These are phyloP conservation scores for Euglossa dilemma DNA, from an alignment of 1,140 invertebrate genomes.

Conservation along the genomic window DNA sequence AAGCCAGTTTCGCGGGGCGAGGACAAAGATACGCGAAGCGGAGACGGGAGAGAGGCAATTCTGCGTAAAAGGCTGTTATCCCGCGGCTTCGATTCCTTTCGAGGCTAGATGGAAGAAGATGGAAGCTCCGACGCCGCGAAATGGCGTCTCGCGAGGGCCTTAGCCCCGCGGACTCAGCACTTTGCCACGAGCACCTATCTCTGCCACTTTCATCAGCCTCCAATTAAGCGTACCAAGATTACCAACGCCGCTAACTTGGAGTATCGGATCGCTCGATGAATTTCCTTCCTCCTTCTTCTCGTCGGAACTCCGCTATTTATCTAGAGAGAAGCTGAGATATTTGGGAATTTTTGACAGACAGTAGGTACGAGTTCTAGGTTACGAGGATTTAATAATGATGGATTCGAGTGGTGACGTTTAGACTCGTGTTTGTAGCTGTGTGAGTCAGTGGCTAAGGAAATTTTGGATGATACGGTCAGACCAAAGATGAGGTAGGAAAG, in stretches of 20 bases:
- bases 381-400: no score
- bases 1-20: neutral
- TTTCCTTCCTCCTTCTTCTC: neutral
- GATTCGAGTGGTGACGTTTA: no score
- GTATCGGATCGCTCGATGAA: neutral
- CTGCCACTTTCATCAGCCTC: constrained; percentile 47
- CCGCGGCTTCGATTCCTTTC: constrained; percentile 31
- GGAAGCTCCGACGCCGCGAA: constrained; percentile 33
- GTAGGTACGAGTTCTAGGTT: neutral
- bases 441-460: no score
- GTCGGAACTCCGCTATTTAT: neutral
- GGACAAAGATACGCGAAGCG: constrained; percentile 5
- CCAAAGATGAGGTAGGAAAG: no score
- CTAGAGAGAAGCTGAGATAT: neutral
- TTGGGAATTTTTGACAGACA: neutral
- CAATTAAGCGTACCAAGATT: constrained; percentile 58
- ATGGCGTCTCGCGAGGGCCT: constrained; percentile 22
- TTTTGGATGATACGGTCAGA: no score
- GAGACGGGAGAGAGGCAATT: constrained; percentile 1
- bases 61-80: constrained; percentile 18
- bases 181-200: constrained; percentile 53
- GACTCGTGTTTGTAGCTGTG: no score
- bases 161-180: constrained; percentile 48
- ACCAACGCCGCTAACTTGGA: constrained; percentile 17
- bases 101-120: neutral